Percentiles rank a stretch among this genome's conserved stretches.
Conservation (phyloP, 2,888 invertebrate genomes). For the Monopis laevigella region DNA sequence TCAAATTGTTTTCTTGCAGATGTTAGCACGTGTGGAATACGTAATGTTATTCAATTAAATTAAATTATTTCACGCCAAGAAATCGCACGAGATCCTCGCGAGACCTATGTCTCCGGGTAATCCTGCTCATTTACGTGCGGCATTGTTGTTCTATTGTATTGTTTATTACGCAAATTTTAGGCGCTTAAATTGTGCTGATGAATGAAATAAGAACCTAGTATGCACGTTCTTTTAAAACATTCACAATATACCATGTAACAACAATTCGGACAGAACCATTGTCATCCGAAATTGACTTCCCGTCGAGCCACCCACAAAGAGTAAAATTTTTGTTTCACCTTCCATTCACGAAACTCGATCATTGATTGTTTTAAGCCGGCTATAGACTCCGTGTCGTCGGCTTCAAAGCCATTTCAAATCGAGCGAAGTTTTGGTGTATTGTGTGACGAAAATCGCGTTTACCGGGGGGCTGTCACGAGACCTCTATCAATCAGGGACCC, state of each 20-base stretch:
- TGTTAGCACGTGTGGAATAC: constrained; percentile 4
- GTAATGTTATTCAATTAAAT: constrained; percentile 9
- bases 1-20: constrained; percentile 45
- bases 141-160: too few species aligned
- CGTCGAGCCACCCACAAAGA: constrained; percentile 34
- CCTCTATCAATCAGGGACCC: constrained; percentile 64
- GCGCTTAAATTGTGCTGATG: too few species aligned
- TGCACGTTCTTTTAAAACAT: too few species aligned
- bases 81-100: not conserved
- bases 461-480: constrained; percentile 31
- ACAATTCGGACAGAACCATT: too few species aligned
- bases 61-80: not conserved
- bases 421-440: constrained; percentile 24
- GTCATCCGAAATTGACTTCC: not conserved
- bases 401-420: constrained; percentile 29
- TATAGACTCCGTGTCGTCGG: constrained; percentile 56
- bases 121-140: too few species aligned
- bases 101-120: too few species aligned
- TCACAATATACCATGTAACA: too few species aligned
- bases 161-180: too few species aligned
- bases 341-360: constrained; percentile 57
- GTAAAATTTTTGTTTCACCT: constrained; percentile 46
- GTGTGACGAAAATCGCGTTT: constrained; percentile 41
- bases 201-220: too few species aligned
- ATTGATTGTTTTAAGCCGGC: constrained; percentile 59